Base-by-base conservation (phyloP, 2,113 vertebrate species). In the Sebastes schlegelii region DNA sequence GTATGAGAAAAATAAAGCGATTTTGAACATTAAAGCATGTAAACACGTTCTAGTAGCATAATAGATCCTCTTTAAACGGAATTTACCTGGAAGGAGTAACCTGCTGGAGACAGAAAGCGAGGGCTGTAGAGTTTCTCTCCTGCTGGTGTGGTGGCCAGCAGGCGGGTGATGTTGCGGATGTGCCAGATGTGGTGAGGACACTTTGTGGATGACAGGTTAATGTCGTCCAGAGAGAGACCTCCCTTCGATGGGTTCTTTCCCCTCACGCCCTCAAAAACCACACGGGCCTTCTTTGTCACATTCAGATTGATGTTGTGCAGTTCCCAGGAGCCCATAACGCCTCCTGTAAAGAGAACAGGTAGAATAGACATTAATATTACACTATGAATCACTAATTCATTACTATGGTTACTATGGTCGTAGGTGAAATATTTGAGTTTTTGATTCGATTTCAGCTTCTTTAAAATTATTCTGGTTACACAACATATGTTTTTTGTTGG, bases 151-250 rank as follows among this genome's bases (percentile, higher is more conserved):
- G 92, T 90, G 60, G 93, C 58, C 78, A 97, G 89, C 72, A 96
- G 91, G 4, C 86, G 1, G 1, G 85, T 94, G 84, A 98, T 97
- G 92, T 97, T 94, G 66, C 80, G 95, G 84, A 98, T 96, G 11
- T 93, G 95, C 97, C 97, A 98, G 77, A 95, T 1, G 0, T 97
- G 95, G 55, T 97, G 95, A 54, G 97, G 97, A 81, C 97, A 98
- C 49, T 81, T 86, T 5, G 95, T 95, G 91, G 97, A 96, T 0
- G 97, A 97, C 52, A 98, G 94, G 88, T 97, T 99, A 71, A 99
- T 96, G 83, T 99, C 97, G 1, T 98, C 97, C 61, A 97, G 85
- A 23, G 97, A 97, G 61, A 98, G 93, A 9, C 97, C 97, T 51
- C 97, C 97, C 0, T 49, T 43, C 1, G 97, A 96, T 3, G 23